A percentile compares a stretch with the other conserved stretches of the same genome.
Conservation (phyloP, 2,113 vertebrate genomes). For the Corythornis madagascariensis region DNA sequence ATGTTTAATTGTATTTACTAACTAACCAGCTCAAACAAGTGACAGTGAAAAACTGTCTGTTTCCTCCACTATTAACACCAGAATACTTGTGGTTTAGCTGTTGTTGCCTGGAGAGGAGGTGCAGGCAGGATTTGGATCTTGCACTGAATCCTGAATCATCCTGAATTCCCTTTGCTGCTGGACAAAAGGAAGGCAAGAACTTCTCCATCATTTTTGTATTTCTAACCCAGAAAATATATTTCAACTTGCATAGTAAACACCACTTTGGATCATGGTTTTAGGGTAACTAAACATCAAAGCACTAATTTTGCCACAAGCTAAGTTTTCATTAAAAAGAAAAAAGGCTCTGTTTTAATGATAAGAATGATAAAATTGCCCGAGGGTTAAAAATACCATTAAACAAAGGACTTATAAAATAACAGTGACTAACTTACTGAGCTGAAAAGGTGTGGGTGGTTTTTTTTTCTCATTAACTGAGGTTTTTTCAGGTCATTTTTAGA, state of each 20-base stretch:
- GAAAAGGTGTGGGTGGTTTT: not conserved
- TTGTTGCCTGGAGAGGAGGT: not conserved
- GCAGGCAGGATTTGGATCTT: not conserved
- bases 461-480: not conserved
- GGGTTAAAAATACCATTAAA: not conserved
- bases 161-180: not conserved
- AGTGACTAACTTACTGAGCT: not conserved
- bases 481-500: conserved; percentile 13
- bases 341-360: not conserved
- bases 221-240: not conserved
- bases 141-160: not conserved
- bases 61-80: not conserved
- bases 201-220: not conserved
- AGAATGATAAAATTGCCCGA: not conserved
- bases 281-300: not conserved
- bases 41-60: not conserved
- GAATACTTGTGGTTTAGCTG: not conserved
- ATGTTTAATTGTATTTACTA: not conserved
- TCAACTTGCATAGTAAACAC: not conserved
- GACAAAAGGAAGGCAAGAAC: not conserved
- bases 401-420: not conserved
- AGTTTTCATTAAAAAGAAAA: not conserved
- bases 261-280: not conserved
- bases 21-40: not conserved
- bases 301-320: not conserved